Percentiles rank a stretch among this genome's conserved stretches.
Evolutionary conservation across 2,113 vertebrate genomes (phyloP).

Genomic region (Elachura formosa): DNA sequence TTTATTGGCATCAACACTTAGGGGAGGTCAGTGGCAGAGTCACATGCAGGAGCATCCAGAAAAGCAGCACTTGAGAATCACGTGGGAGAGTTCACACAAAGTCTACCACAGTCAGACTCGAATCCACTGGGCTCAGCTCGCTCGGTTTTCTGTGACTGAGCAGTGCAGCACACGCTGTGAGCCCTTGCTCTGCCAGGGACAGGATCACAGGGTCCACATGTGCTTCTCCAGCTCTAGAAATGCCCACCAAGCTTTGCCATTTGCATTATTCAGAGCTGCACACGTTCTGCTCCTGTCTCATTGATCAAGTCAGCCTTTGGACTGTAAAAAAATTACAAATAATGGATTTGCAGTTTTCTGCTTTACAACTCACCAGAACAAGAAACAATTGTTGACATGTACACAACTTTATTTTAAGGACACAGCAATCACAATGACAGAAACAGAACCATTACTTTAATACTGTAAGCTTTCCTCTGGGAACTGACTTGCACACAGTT

Average conservation of each 20-base stretch:
- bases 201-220: slow-evolving; percentile 2
- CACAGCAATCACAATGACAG: slow-evolving; percentile 69
- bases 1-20: slow-evolving; percentile 32
- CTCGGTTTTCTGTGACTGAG: background rate
- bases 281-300: background rate
- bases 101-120: background rate
- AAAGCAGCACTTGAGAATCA: slow-evolving; percentile 14
- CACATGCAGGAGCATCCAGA: slow-evolving; percentile 39
- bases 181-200: background rate
- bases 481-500: slow-evolving; percentile 49
- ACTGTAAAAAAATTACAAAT: slow-evolving; percentile 10
- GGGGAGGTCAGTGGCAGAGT: background rate
- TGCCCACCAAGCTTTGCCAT: background rate
- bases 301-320: slow-evolving; percentile 10
- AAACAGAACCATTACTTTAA: slow-evolving; percentile 58
- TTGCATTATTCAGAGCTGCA: slow-evolving; percentile 8
- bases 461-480: slow-evolving; percentile 67
- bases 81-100: slow-evolving; percentile 2
- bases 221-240: background rate
- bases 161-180: background rate
- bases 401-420: slow-evolving; percentile 76
- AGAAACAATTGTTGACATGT: slow-evolving; percentile 54
- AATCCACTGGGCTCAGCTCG: background rate
- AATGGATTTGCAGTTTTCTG: background rate
- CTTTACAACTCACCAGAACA: slow-evolving; percentile 50